A percentile compares a stretch with the other conserved stretches of the same genome.
Conservation (phyloP, 2,888 invertebrate species). For the Formica aserva region DNA sequence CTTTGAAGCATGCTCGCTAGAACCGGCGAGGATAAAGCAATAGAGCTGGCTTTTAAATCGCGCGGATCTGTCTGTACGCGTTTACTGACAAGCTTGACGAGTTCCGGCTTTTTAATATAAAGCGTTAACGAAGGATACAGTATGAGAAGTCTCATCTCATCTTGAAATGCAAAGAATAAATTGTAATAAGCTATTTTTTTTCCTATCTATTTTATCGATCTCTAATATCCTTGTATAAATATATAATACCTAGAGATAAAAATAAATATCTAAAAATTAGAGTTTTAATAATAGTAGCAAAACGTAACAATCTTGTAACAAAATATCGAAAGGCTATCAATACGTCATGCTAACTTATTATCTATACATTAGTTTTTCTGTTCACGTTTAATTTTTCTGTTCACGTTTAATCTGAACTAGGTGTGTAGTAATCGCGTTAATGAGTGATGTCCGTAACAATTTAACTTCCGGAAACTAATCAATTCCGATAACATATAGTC, state of each 20-base stretch:
- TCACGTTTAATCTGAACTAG: neutral
- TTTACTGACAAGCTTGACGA: neutral
- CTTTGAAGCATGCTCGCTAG: constrained; percentile 42
- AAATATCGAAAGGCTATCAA: constrained; percentile 5
- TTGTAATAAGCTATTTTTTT: neutral
- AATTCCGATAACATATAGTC: neutral
- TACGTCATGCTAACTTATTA: constrained; percentile 5
- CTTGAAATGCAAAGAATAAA: neutral
- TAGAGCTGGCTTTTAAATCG: neutral
- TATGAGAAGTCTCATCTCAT: neutral
- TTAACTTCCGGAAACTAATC: neutral
- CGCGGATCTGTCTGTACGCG: neutral
- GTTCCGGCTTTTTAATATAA: constrained; percentile 8
- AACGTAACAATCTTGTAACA: constrained; percentile 14
- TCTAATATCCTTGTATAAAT: neutral
- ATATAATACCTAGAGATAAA: neutral
- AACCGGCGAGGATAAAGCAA: neutral
- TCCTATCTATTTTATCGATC: neutral
- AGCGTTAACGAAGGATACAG: neutral
- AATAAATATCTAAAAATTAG: neutral
- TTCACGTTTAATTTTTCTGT: neutral
- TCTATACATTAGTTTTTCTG: constrained; percentile 2
- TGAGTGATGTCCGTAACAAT: neutral
- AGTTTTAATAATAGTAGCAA: constrained; percentile 27
- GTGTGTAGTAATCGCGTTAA: neutral